Base-by-base conservation (phyloP, 1,140 invertebrate species). In the Drosophila albomicans region DNA sequence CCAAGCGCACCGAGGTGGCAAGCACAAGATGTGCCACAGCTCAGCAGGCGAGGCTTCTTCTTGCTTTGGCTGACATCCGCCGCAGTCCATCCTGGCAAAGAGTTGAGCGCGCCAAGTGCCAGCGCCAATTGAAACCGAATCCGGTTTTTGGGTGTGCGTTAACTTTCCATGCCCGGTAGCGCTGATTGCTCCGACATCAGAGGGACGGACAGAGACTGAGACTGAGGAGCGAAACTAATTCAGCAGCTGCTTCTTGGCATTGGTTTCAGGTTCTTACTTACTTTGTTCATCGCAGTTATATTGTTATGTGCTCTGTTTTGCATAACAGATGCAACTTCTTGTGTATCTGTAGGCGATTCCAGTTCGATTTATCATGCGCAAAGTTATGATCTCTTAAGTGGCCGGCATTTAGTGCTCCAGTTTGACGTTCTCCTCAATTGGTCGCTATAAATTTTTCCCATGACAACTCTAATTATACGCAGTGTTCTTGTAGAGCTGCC, bases 161-260 rank as follows among this genome's bases (percentile, higher is more conserved):
- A 80, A 84, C 84, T 87, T 88, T 88, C 69, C 66, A 80, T 87
- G 84, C 84, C 84, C 84, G 81, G 84, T 87, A 87, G 84, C 84
- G 69, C 77, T 87, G 84, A 87, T 87, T 87, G 80, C 77, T 66
- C 77, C 74, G 84, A 77, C 84, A 77, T 75, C 67, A 2, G 20
- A 25, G 30, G 15, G 62, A 64, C 48, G 15, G 32, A 15, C 62
- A 63, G 32, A 41, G 3, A 25, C 59, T 4, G 46, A n/a, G 15
- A 48, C 48, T 11, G 20, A 51, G 3, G 25, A 72, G 65, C 69
- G 79, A 41, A 35, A 73, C 74, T 79, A 80, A 87, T 88, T 89
- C 85, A 84, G 67, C 66, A 56, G 48, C 49, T 48, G 67, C 35
- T 75, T 54, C 65, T 45, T 16, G 16, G 28, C 62, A 32, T 52